Conservation (phyloP, 2,797 vertebrate genomes). For the Cryptoprocta ferox region DNA sequence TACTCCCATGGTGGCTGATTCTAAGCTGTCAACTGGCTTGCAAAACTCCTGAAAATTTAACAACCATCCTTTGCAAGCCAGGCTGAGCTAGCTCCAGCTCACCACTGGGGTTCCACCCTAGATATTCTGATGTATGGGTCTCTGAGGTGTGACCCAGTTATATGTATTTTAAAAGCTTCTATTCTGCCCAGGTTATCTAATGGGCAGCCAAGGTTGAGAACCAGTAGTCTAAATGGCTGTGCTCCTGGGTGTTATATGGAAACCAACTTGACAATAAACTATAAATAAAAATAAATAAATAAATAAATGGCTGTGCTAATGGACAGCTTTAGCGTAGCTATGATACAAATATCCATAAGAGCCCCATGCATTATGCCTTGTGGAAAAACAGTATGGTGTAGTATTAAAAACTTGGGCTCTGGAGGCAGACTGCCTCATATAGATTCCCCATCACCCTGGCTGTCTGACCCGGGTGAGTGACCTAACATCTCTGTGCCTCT, state of each 20-base stretch:
- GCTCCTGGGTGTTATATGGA: too few species aligned
- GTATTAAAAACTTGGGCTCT: not conserved
- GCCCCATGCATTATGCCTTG: not conserved
- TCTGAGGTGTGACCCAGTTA: not conserved
- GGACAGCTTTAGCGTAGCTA: not conserved
- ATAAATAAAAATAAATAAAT: too few species aligned
- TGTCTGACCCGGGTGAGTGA: not conserved
- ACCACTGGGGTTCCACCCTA: not conserved
- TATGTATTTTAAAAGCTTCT: not conserved
- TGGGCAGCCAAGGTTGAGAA: not conserved
- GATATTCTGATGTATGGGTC: not conserved
- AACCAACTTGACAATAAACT: too few species aligned
- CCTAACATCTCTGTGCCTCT: not conserved
- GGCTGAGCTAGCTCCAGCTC: not conserved
- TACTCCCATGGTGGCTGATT: not conserved
- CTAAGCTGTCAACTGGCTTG: not conserved
- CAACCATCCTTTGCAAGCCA: not conserved
- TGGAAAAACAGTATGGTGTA: not conserved
- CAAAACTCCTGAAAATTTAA: slow-evolving; percentile 17
- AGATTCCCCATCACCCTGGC: not conserved
- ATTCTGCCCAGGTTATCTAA: not conserved
- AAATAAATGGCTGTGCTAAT: not conserved
- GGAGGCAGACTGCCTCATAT: not conserved
- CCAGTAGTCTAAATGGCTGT: not conserved
- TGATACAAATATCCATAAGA: not conserved